Evolutionary conservation across 1,140 invertebrate genomes (phyloP).

Genomic region (Leptinotarsa texana): DNA sequence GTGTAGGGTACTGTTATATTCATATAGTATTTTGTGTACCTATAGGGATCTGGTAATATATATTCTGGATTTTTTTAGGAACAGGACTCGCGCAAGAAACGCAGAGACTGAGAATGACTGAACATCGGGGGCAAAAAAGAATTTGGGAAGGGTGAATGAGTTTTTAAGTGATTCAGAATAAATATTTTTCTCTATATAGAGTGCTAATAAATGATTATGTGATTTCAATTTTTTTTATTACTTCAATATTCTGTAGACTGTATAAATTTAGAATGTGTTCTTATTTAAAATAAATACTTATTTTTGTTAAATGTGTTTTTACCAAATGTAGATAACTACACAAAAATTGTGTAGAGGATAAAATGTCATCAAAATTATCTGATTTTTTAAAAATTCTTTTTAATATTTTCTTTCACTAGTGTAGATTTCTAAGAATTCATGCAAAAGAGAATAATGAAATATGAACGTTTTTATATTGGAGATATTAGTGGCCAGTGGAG

Average conservation of each 20-base stretch:
- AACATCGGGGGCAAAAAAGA: background rate
- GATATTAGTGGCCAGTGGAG: no score
- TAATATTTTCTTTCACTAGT: no score
- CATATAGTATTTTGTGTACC: background rate
- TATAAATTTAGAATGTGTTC: background rate
- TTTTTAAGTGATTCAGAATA: background rate
- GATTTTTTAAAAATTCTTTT: no score
- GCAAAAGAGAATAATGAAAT: no score
- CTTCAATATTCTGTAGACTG: background rate
- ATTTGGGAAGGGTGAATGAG: background rate
- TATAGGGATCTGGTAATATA: constrained; percentile 3
- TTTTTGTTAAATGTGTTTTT: background rate
- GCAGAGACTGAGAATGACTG: constrained; percentile 24
- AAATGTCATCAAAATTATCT: no score
- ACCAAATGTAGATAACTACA: no score
- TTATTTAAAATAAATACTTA: constrained; percentile 12
- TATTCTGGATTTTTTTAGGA: constrained; percentile 41
- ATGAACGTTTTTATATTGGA: no score
- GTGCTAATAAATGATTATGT: constrained; percentile 8
- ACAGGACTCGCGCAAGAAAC: constrained; percentile 46
- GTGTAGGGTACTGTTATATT: background rate
- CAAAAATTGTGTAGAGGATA: no score
- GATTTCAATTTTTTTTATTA: background rate
- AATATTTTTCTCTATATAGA: constrained; percentile 1
- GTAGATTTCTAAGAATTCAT: no score